phyloP scores from a whole-genome alignment of 2,888 invertebrate species.

The Diplolepis rosae region DNA sequence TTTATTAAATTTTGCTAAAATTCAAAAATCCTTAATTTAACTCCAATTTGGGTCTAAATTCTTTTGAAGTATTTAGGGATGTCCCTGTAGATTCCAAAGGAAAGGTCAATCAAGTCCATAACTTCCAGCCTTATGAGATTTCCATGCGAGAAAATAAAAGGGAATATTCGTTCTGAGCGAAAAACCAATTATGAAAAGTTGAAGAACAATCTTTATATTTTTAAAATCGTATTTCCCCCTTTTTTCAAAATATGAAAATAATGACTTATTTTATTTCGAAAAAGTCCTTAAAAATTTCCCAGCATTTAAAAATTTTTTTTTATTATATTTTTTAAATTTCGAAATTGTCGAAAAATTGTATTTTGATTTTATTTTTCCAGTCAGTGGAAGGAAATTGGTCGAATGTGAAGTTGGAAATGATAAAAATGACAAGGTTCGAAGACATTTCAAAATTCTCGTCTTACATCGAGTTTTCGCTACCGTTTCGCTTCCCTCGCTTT shows the following conservation, averaged over 20 bases:
- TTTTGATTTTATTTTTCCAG: neutral
- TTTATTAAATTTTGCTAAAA: neutral
- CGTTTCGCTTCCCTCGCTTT: conserved; percentile 3
- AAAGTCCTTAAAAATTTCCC: too few relatives aligned
- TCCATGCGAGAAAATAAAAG: conserved; percentile 14
- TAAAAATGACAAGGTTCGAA: neutral
- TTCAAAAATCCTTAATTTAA: neutral
- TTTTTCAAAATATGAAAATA: too few relatives aligned
- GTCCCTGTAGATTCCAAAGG: neutral
- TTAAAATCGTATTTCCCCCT: neutral
- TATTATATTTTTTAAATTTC: neutral
- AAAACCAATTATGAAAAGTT: conserved; percentile 21
- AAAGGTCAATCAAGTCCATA: conserved; percentile 22
- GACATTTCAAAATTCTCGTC: neutral
- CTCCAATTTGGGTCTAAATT: neutral
- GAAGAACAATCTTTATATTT: neutral
- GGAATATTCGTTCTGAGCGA: neutral
- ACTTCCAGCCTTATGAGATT: conserved; percentile 24
- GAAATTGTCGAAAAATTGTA: neutral
- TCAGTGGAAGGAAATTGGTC: neutral
- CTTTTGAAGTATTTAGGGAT: neutral
- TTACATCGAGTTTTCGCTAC: conserved; percentile 5
- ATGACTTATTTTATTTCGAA: too few relatives aligned
- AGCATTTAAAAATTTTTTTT: too few relatives aligned
- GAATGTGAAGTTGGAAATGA: neutral